Evolutionary conservation across 92 coral and sea anemone genomes (phyloP).

Genomic region (Epizoanthus ramosus): DNA sequence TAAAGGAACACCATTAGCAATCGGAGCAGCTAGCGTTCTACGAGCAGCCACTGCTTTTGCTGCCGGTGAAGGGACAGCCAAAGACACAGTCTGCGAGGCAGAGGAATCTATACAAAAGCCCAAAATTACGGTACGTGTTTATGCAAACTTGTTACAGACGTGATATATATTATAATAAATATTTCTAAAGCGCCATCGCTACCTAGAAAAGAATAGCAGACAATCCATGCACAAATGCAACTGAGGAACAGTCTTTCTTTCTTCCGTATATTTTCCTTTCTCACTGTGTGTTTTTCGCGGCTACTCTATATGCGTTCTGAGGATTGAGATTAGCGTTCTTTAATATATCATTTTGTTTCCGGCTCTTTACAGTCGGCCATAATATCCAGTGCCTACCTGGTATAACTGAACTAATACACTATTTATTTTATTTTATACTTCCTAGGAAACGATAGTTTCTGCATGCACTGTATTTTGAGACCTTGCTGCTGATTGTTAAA

Average conservation of each 20-base stretch:
- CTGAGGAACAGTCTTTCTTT: neutral
- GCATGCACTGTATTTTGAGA: too few species aligned
- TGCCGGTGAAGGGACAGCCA: slow-evolving; percentile 70
- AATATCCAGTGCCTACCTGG: too few species aligned
- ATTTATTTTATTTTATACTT: too few species aligned
- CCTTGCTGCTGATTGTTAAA: neutral
- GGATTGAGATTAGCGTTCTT: too few species aligned
- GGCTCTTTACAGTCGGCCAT: too few species aligned
- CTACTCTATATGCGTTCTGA: too few species aligned
- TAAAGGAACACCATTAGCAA: slow-evolving; percentile 72
- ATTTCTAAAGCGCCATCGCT: too few species aligned
- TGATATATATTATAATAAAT: neutral
- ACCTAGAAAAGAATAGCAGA: neutral
- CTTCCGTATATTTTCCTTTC: too few species aligned
- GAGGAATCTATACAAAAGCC: slow-evolving; percentile 79
- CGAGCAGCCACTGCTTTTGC: slow-evolving; percentile 81
- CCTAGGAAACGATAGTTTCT: too few species aligned
- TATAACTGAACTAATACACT: too few species aligned
- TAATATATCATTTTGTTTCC: too few species aligned
- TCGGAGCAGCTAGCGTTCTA: slow-evolving; percentile 77
- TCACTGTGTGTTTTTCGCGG: too few species aligned
- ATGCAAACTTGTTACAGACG: neutral
- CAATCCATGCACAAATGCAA: neutral
- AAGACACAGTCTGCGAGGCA: slow-evolving; percentile 59
- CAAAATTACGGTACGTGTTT: slow-evolving; percentile 38